phyloP scores from a whole-genome alignment of 2,888 invertebrate genomes.

The Limnephilus rhombicus region DNA sequence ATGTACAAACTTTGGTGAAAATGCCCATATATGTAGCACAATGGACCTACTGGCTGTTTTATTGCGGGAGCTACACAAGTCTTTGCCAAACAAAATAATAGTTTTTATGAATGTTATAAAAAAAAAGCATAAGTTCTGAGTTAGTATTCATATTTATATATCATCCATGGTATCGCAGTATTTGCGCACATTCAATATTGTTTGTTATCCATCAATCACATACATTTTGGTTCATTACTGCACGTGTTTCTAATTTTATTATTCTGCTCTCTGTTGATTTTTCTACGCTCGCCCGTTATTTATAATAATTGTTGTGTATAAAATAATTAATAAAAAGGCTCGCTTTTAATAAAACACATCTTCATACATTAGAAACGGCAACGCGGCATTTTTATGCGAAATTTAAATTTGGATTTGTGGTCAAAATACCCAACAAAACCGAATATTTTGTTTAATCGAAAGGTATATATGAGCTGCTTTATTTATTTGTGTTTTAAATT shows the following conservation, averaged over 20 bases:
- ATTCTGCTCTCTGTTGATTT: constrained; percentile 53
- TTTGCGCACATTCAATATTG: constrained; percentile 28
- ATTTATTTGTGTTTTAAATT: no score
- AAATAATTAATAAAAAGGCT: background rate
- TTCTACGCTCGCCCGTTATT: constrained; percentile 50
- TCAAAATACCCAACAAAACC: no score
- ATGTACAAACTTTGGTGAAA: no score
- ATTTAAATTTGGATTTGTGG: no score
- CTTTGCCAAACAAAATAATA: background rate
- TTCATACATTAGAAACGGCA: background rate
- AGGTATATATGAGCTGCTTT: no score
- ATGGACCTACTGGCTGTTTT: background rate
- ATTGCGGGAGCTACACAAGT: background rate
- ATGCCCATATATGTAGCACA: no score
- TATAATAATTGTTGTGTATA: constrained; percentile 13
- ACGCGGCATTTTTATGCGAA: no score
- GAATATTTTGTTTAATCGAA: no score
- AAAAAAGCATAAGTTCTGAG: background rate
- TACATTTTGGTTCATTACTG: background rate
- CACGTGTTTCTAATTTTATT: constrained; percentile 35
- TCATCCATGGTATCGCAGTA: background rate
- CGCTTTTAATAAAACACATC: background rate
- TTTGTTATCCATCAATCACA: constrained; percentile 20
- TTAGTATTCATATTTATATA: background rate
- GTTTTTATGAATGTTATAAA: background rate